Percentiles rank a stretch among this genome's conserved stretches.
Conservation (phyloP, 2,797 vertebrate species). For the Pipistrellus kuhlii region DNA sequence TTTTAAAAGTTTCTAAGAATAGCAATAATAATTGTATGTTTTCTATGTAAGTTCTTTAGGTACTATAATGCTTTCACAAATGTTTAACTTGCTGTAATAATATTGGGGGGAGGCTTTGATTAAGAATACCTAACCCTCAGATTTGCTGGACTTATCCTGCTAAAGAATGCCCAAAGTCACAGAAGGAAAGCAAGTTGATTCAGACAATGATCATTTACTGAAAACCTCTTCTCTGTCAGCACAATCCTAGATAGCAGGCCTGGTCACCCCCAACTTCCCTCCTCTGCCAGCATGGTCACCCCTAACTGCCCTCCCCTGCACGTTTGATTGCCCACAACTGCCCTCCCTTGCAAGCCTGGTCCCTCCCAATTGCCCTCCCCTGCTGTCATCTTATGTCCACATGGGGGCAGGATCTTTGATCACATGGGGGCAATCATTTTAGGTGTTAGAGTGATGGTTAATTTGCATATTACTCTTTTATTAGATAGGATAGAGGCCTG, state of each 20-base stretch:
- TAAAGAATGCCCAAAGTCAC: neutral
- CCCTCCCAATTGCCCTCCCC: no score
- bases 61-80: neutral
- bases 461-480: no score
- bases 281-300: no score
- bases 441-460: no score
- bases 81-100: slow-evolving; percentile 14
- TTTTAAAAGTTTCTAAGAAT: neutral
- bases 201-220: neutral
- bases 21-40: neutral
- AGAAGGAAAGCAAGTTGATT: neutral
- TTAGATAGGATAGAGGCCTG: no score
- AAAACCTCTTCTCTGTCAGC: neutral
- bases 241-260: neutral
- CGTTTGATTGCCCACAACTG: no score
- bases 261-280: no score
- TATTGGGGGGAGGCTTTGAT: neutral
- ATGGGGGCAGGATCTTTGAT: no score
- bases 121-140: neutral
- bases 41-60: slow-evolving; percentile 21
- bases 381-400: no score
- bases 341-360: no score
- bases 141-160: neutral
- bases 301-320: no score
- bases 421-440: no score